Evolutionary conservation across 2,113 vertebrate species (phyloP), one percentile per base, ranked within the genome.

Genomic region (Zosterops borbonicus): DNA sequence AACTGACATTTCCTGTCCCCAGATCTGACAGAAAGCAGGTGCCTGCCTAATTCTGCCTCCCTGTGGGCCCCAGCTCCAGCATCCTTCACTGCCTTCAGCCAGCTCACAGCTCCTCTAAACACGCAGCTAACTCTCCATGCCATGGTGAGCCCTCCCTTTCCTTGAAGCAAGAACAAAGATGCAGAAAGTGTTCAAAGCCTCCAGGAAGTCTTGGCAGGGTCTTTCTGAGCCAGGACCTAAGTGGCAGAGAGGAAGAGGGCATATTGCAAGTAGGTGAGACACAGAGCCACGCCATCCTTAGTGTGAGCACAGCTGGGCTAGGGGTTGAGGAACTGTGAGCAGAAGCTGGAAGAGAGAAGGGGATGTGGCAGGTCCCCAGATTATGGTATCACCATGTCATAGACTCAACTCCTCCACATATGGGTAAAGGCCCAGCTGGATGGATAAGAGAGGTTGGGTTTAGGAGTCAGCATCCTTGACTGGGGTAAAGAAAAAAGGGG

Each of bases 61-160:
- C 47, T 39, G 21, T 8, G 29, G 18, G 56, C 41, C 4, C 14
- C 60, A 63, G 35, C 33, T 90, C 35, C 4, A 7, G n/a, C 47
- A 60, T 44, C 25, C 53, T 60, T 50, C 73, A 17, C 55, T 23
- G 37, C 31, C 37, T 12, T 3, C 73, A 91, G 31, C 31, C 55
- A 80, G 46, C 64, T 71, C 47, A 17, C 63, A 41, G 68, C 20
- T 85, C 44, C 22, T 81, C 52, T 29, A 47, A 89, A 52, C 24
- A 47, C 29, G 56, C 0, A 0, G 41, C 3, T 39, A 59, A 70
- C 9, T 8, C 15, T 6, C n/a, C 0, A 0, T 9, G 29, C 19
- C 47, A 21, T 18, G 20, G 59, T 21, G 31, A 65, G n/a, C 6
- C 42, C 65, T 73, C 14, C 14, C 29, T 29, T 53, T 56, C 41